Evolutionary conservation across 2,113 vertebrate genomes (phyloP), one percentile per base, ranked within the genome.

Genomic region (Entomyzon cyanotis): DNA sequence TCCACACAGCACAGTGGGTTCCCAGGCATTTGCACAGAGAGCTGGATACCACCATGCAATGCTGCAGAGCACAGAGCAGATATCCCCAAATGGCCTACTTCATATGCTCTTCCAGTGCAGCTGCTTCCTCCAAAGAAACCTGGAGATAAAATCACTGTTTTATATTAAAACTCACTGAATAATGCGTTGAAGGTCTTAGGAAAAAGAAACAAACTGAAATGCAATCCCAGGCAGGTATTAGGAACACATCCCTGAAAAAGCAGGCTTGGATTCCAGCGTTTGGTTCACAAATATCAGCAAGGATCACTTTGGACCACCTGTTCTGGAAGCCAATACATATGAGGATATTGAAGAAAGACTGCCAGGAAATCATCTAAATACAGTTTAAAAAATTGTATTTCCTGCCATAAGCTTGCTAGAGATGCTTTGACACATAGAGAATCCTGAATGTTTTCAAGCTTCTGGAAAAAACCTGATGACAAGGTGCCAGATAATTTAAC

Each of bases 31-130:
- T 35, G 21, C 30, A n/a, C 47, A 60, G 47, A 18, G 49, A 59
- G n/a, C 31, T 35, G 55, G 39, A 27, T 33, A 44, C 15, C 39
- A 46, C 35, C 4, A 0, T 2, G 1, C 1, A 4, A 19, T 21
- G 53, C 59, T 49, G 53, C 33, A 15, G 41, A 70, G 30, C 1
- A 3, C 28, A 49, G 39, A 71, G 21, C 13, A 11, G 15, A 21
- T 18, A 46, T 0, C 6, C 37, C 15, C 33, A 74, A 55, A 78
- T 2, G 18, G 19, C 15, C 44, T 23, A 12, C 8, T 14, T 77
- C 47, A 78, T 44, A 23, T 30, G 15, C 9, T 74, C 11, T 60
- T 33, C 39, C 53, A 60, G 23, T 3, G 15, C 25, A 65, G 44
- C 39, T 35, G 6, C 23, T 70, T 78, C 41, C 37, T 83, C 23